These are phyloP conservation scores for Frankliniella intonsa DNA, from an alignment of 2,888 invertebrate species.

Conservation along the genomic window DNA sequence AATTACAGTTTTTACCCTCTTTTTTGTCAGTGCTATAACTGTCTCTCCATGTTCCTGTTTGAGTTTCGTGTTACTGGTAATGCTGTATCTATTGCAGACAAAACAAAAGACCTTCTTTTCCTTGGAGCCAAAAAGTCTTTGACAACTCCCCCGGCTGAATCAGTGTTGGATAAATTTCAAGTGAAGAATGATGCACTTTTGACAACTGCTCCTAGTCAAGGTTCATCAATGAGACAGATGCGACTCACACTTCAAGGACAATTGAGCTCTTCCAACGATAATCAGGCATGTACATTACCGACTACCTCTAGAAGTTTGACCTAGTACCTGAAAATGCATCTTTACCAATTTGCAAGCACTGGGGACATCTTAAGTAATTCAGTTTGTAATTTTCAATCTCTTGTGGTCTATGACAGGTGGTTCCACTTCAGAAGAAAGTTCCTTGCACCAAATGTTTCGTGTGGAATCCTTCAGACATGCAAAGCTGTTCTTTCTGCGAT, in stretches of 20 bases:
- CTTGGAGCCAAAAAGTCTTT: slow-evolving; percentile 3
- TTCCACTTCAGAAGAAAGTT: neutral
- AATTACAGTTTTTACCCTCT: too few relatives aligned
- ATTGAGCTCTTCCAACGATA: neutral
- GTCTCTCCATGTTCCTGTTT: neutral
- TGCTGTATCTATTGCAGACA: neutral
- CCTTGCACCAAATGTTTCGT: neutral
- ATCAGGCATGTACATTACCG: neutral
- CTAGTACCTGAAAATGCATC: neutral
- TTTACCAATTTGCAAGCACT: neutral
- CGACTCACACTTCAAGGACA: neutral
- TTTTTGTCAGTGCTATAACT: neutral
- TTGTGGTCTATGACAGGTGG: too few relatives aligned
- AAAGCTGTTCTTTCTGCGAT: neutral
- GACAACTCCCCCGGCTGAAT: neutral
- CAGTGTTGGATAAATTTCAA: neutral
- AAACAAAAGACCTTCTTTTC: slow-evolving; percentile 5
- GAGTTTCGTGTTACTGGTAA: neutral
- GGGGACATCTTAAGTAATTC: too few relatives aligned
- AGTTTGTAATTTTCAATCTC: neutral
- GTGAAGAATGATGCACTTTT: neutral
- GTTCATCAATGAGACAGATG: neutral
- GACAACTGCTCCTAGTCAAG: too few relatives aligned
- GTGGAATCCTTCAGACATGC: neutral
- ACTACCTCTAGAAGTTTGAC: neutral